Conservation (phyloP, 2,888 invertebrate genomes). For the Lampropteryx suffumata region DNA sequence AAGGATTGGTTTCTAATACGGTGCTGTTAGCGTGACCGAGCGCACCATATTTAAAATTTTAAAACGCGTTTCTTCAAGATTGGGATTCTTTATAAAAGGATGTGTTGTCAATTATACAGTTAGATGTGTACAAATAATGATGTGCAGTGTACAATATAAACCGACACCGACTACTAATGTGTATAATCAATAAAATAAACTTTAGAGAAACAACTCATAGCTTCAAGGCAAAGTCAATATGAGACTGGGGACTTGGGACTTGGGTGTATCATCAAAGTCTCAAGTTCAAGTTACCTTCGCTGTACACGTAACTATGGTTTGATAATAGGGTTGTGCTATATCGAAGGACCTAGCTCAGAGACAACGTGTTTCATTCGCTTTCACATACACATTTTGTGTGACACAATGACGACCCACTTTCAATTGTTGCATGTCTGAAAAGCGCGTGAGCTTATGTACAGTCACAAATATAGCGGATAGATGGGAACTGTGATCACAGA, state of each 20-base stretch:
- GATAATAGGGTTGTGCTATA: constrained; percentile 5
- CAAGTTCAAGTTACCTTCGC: neutral
- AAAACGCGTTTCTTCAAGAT: too few relatives aligned
- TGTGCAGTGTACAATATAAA: constrained; percentile 6
- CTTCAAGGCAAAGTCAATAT: too few relatives aligned
- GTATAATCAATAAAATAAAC: neutral
- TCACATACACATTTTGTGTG: constrained; percentile 16
- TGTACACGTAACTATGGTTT: neutral
- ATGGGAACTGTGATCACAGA: constrained; percentile 22
- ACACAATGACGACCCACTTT: constrained; percentile 21
- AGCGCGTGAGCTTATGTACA: constrained; percentile 40
- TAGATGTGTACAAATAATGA: neutral
- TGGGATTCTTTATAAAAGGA: too few relatives aligned
- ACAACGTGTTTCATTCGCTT: constrained; percentile 15
- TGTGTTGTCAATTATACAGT: neutral
- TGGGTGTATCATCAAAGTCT: neutral
- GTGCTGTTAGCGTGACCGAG: neutral
- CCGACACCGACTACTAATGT: constrained; percentile 21
- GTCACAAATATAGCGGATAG: constrained; percentile 37
- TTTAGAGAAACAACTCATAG: too few relatives aligned
- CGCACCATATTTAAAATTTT: too few relatives aligned
- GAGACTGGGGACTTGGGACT: too few relatives aligned
- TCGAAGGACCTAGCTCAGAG: constrained; percentile 1
- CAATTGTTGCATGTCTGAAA: constrained; percentile 29
- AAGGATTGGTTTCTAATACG: constrained; percentile 3